Evolutionary conservation across 2,797 vertebrate genomes (phyloP).

Genomic region (Brachyalestes nurse): DNA sequence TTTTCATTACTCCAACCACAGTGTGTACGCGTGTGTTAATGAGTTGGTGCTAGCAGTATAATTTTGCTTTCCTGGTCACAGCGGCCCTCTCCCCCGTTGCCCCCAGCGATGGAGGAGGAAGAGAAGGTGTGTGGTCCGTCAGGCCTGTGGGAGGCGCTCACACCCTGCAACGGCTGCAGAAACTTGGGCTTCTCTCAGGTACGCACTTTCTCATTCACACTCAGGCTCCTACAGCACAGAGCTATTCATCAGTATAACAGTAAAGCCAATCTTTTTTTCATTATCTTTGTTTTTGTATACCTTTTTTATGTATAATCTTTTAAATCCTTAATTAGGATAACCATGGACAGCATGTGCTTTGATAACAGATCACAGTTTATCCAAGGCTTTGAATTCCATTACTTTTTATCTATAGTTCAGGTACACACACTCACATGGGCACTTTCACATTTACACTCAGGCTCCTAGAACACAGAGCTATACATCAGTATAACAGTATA

Average conservation of each 20-base stretch:
- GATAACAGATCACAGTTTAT: no score
- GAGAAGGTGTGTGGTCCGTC: slow-evolving; percentile 89
- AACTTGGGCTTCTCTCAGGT: slow-evolving; percentile 95
- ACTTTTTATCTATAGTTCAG: no score
- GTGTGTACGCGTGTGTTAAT: slow-evolving; percentile 4
- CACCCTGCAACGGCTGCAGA: slow-evolving; percentile 93
- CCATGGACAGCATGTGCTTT: no score
- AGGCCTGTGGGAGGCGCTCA: slow-evolving; percentile 93
- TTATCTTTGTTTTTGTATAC: no score
- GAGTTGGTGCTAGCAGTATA: slow-evolving; percentile 8
- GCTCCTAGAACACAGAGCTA: background rate
- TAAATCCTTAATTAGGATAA: no score
- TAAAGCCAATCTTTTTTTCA: no score
- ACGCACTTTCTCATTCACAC: slow-evolving; percentile 35
- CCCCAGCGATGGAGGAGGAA: slow-evolving; percentile 84
- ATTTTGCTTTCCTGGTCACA: slow-evolving; percentile 64
- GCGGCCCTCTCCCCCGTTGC: slow-evolving; percentile 82
- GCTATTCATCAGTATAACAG: no score
- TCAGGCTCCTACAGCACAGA: background rate
- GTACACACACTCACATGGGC: slow-evolving; percentile 10
- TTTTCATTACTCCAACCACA: no score
- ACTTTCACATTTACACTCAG: background rate
- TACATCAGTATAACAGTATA: no score
- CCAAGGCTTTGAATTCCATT: no score
- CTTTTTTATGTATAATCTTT: no score